phyloP scores from a whole-genome alignment of 2,888 invertebrate genomes.

The Hydriomena furcata region DNA sequence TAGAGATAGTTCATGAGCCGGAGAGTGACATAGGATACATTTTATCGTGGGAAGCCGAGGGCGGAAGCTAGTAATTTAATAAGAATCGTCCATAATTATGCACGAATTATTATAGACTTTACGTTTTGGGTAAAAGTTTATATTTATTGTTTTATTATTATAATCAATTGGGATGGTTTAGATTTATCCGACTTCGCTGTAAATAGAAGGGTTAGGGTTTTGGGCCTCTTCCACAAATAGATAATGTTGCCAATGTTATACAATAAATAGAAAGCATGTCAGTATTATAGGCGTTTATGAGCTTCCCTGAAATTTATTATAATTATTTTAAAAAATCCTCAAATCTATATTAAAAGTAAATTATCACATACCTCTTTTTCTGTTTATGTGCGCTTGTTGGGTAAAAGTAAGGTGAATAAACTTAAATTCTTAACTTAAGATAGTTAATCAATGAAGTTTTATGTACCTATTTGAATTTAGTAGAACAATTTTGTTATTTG shows the following conservation, averaged over 20 bases:
- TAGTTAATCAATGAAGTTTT: slow-evolving; percentile 3
- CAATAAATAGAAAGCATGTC: too few relatives aligned
- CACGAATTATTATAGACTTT: slow-evolving; percentile 9
- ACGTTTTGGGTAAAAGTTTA: slow-evolving; percentile 22
- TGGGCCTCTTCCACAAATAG: too few relatives aligned
- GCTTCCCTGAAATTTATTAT: too few relatives aligned
- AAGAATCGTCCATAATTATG: slow-evolving; percentile 8
- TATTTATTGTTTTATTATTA: neutral
- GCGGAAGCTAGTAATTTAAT: too few relatives aligned
- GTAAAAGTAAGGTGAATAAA: slow-evolving; percentile 3
- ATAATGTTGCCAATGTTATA: too few relatives aligned
- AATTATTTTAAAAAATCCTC: too few relatives aligned
- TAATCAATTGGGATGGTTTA: neutral
- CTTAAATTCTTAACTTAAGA: neutral
- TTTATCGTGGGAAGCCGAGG: too few relatives aligned
- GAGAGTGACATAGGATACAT: too few relatives aligned
- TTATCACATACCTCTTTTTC: neutral
- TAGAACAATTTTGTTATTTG: slow-evolving; percentile 70
- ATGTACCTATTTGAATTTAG: slow-evolving; percentile 47
- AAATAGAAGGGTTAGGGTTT: neutral
- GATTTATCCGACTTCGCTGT: neutral
- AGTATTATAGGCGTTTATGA: too few relatives aligned
- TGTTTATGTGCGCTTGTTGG: neutral
- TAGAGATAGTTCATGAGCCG: too few relatives aligned
- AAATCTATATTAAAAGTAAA: too few relatives aligned